A percentile compares a stretch with the other conserved stretches of the same genome.
Evolutionary conservation across 2,797 vertebrate species (phyloP).

Genomic region (Gadopsis bispinosus): DNA sequence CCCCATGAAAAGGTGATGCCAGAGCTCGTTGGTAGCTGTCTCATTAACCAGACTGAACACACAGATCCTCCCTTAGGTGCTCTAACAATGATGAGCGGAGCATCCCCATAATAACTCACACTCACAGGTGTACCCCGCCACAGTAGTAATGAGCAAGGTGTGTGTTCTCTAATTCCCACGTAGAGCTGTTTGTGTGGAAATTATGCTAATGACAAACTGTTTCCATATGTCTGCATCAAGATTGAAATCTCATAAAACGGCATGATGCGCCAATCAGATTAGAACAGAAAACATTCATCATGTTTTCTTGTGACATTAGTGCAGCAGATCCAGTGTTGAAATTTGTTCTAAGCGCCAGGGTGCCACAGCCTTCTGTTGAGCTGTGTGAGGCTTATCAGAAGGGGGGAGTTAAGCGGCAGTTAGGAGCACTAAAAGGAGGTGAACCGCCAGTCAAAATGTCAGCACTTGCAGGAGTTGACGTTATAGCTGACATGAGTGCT

Average conservation of each 20-base stretch:
- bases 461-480: background rate
- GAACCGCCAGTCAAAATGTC: too few relatives aligned
- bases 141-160: slow-evolving; percentile 18
- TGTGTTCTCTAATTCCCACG: slow-evolving; percentile 12
- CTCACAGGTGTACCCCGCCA: background rate
- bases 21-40: slow-evolving; percentile 39
- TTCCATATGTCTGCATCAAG: slow-evolving; percentile 19
- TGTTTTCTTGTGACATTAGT: slow-evolving; percentile 3
- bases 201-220: slow-evolving; percentile 16
- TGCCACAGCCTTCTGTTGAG: background rate
- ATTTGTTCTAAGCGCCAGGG: background rate
- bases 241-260: background rate
- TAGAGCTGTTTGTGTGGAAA: slow-evolving; percentile 7
- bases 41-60: slow-evolving; percentile 63
- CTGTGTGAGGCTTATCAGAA: background rate
- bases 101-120: slow-evolving; percentile 46
- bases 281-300: background rate
- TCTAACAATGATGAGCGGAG: slow-evolving; percentile 60
- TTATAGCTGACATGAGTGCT: background rate
- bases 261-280: background rate
- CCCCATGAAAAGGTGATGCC: slow-evolving; percentile 11
- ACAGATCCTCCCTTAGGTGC: slow-evolving; percentile 59
- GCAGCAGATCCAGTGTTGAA: background rate
- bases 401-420: too few relatives aligned
- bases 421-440: too few relatives aligned